Base-by-base conservation (phyloP, 2,888 invertebrate genomes). In the Perithous albicinctus region DNA sequence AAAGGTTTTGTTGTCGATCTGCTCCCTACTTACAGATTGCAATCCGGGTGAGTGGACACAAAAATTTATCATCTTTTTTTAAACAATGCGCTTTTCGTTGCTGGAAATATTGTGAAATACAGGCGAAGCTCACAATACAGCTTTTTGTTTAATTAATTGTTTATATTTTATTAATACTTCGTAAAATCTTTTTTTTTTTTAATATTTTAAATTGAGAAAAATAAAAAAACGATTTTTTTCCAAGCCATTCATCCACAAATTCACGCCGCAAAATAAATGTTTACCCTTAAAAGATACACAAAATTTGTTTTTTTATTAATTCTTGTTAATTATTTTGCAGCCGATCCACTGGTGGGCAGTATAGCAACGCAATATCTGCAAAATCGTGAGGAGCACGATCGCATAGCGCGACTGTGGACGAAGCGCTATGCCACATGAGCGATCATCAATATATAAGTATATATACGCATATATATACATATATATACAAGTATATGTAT, bases 291-390 rank as follows among this genome's bases (percentile, higher is more conserved):
- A 5, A 35, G 1, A 35, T 35, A 10, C 35, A 35, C 1, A 1
- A 35, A 35, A 35, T 8, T 12, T 2, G 12, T 7, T 6, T 18
- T 1, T 46, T 18, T 18, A 46, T 8, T 1, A 48, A 20, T 20
- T 48, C 0, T 64, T 20, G 15, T 2, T n/a, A 61, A 61, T 48
- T 75, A 85, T 89, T 95, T n/a, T 95, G 2, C 93, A 97, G 98
- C 98, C 91, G 99, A 99, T 94, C 99, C 99, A 2, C 94, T 99
- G 90, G 99, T 99, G 81, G 99, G 99, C 86, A 98, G 98, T 93
- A 99, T 99, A 94, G 99, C 99, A 70, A 98, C 98, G 86, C 99
- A 99, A 95, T 99, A 98, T 94, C 95, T 98, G 88, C 98, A 98
- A 94, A 99, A 99, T 94, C 95, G 99, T 83, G 98, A 98, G 92